These are phyloP conservation scores for Bombylius major DNA, from an alignment of 2,888 invertebrate species.

Conservation along the genomic window DNA sequence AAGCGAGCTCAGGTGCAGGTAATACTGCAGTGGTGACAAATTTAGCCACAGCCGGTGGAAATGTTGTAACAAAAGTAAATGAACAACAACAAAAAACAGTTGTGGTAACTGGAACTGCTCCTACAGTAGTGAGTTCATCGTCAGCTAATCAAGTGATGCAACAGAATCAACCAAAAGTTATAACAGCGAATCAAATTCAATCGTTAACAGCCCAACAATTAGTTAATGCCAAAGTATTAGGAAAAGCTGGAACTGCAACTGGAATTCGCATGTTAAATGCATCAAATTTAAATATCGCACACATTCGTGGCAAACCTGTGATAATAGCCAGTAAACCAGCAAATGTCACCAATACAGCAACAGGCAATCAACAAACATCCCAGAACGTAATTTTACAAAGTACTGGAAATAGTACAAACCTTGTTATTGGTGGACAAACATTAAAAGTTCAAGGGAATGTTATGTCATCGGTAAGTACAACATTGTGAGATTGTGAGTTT, in stretches of 20 bases:
- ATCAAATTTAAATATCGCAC: slow-evolving; percentile 37
- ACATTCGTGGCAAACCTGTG: slow-evolving; percentile 44
- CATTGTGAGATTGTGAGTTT: not conserved
- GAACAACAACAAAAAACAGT: not conserved
- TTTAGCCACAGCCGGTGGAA: slow-evolving; percentile 15
- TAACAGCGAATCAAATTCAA: slow-evolving; percentile 20
- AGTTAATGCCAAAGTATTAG: slow-evolving; percentile 39
- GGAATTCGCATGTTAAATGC: slow-evolving; percentile 41
- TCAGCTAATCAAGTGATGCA: not conserved
- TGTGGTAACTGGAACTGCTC: not conserved
- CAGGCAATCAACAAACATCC: slow-evolving; percentile 20
- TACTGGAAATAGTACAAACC: slow-evolving; percentile 16
- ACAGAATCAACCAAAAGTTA: slow-evolving; percentile 15
- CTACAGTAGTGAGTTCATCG: not conserved
- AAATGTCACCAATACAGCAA: slow-evolving; percentile 2
- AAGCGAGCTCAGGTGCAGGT: slow-evolving; percentile 10
- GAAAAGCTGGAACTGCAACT: slow-evolving; percentile 20
- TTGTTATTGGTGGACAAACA: slow-evolving; percentile 33
- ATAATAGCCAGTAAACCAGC: slow-evolving; percentile 38
- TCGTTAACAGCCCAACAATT: slow-evolving; percentile 32
- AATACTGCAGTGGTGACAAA: slow-evolving; percentile 12
- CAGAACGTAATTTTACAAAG: slow-evolving; percentile 38
- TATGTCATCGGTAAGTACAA: slow-evolving; percentile 11
- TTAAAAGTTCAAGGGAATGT: slow-evolving; percentile 33
- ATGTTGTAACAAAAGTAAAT: not conserved